phyloP scores from a whole-genome alignment of 1,140 invertebrate species.

The Micrasema longulum region DNA sequence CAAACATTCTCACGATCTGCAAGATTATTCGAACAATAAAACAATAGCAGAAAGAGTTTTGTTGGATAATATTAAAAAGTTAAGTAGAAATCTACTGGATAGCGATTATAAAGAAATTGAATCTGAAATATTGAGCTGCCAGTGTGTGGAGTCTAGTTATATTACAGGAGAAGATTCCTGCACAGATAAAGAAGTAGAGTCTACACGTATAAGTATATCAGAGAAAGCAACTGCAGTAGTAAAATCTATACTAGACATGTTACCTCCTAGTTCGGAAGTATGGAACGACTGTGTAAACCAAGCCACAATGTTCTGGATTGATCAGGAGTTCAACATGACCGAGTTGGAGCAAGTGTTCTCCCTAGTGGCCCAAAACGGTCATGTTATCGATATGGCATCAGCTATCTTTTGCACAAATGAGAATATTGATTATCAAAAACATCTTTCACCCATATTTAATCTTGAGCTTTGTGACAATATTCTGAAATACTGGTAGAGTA shows the following conservation, averaged over 20 bases:
- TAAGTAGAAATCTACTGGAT: conserved; percentile 36
- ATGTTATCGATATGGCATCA: conserved; percentile 43
- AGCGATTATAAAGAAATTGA: conserved; percentile 14
- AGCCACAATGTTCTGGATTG: conserved; percentile 66
- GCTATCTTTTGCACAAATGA: conserved; percentile 49
- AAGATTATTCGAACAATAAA: conserved; percentile 1
- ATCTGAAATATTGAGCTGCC: conserved; percentile 35
- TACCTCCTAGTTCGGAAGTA: conserved; percentile 26
- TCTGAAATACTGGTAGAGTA: conserved; percentile 46
- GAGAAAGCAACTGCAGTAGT: conserved; percentile 26
- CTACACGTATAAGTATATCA: conserved; percentile 31
- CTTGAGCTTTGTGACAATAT: conserved; percentile 51
- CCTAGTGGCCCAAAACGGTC: conserved; percentile 60
- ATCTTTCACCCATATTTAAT: conserved; percentile 46
- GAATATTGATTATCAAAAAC: conserved; percentile 51
- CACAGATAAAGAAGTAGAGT: conserved; percentile 5
- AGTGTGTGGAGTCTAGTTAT: conserved; percentile 34
- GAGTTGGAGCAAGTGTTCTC: conserved; percentile 64
- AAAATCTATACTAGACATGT: conserved; percentile 38
- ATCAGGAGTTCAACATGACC: conserved; percentile 63
- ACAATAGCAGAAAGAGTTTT: conserved; percentile 19
- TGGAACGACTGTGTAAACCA: conserved; percentile 50
- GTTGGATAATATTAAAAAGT: conserved; percentile 33
- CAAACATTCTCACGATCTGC: conserved; percentile 7
- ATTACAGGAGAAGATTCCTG: conserved; percentile 13